phyloP scores from a whole-genome alignment of 2,113 vertebrate genomes.

The Gulo gulo region DNA sequence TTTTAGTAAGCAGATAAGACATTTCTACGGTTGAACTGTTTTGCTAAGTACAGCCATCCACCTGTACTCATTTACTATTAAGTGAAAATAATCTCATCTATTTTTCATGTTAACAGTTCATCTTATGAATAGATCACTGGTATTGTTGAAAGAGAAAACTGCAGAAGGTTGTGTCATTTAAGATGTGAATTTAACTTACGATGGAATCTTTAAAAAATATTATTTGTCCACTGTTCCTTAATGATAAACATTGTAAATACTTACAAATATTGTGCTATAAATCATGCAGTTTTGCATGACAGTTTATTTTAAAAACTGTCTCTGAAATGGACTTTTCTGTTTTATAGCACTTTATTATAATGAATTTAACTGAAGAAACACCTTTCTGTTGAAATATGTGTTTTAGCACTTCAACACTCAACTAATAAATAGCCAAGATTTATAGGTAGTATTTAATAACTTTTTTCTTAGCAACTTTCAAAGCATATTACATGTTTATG shows the following conservation, averaged over 20 bases:
- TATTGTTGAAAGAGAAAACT: slow-evolving; percentile 41
- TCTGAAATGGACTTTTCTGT: not conserved
- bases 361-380: slow-evolving; percentile 32
- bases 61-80: not conserved
- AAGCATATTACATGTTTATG: slow-evolving; percentile 27
- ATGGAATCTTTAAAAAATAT: not conserved
- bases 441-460: not conserved
- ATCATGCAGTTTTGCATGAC: slow-evolving; percentile 3
- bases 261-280: slow-evolving; percentile 5
- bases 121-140: not conserved
- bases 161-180: not conserved
- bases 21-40: slow-evolving; percentile 17
- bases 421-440: not conserved
- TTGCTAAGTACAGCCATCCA: not conserved
- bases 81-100: not conserved
- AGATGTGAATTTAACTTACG: slow-evolving; percentile 29
- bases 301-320: slow-evolving; percentile 8
- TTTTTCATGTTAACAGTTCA: slow-evolving; percentile 19
- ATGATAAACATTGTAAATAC: not conserved
- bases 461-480: slow-evolving; percentile 37
- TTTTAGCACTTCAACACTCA: not conserved
- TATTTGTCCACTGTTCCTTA: not conserved
- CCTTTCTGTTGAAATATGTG: not conserved
- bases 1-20: not conserved
- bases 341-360: not conserved